Evolutionary conservation across 2,888 invertebrate genomes (phyloP), one percentile per base, ranked within the genome.

Genomic region (Volucella inflata): DNA sequence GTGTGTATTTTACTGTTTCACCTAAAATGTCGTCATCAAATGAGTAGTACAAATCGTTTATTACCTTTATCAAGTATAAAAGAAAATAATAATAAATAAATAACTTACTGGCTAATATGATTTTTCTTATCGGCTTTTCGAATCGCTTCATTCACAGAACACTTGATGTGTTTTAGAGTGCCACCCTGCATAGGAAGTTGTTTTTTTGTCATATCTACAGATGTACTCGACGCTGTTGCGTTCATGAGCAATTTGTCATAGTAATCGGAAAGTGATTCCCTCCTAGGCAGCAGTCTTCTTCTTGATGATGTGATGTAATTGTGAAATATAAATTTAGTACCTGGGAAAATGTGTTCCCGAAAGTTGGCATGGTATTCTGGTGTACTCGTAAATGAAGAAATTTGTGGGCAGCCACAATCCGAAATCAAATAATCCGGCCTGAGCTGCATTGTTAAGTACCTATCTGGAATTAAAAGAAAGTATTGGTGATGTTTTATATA

Each of bases 351-450:
- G 12, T 60, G 76, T 11, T 60, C 72, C 2, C 72, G 67, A 10
- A 60, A 14, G 14, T 50, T 71, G 51, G 57, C 38, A 21, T 72
- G 62, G 64, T 72, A 72, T 55, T 75, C 75, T 62, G 57, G 53
- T 51, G 50, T n/a, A n/a, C n/a, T n/a, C n/a, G n/a, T 44, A 65
- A 21, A 62, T 10, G 40, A 9, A 0, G 55, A 30, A 30, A 30
- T 14, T 84, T 89, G 89, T n/a, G 91, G 91, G 51, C 89, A 89
- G 46, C 91, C 91, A 83, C 89, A 88, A 51, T 89, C 89, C 16
- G 91, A 90, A 72, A 91, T 91, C 82, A 88, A 88, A 75, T 91
- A 91, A 88, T 91, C 91, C 42, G 91, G 90, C 55, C 88, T 89
- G 16, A 87, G 78, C 50, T 82, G 87, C 87, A 85, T 85, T 62